These are phyloP conservation scores for Phoebastria nigripes DNA, from an alignment of 2,797 vertebrate genomes.

Conservation along the genomic window DNA sequence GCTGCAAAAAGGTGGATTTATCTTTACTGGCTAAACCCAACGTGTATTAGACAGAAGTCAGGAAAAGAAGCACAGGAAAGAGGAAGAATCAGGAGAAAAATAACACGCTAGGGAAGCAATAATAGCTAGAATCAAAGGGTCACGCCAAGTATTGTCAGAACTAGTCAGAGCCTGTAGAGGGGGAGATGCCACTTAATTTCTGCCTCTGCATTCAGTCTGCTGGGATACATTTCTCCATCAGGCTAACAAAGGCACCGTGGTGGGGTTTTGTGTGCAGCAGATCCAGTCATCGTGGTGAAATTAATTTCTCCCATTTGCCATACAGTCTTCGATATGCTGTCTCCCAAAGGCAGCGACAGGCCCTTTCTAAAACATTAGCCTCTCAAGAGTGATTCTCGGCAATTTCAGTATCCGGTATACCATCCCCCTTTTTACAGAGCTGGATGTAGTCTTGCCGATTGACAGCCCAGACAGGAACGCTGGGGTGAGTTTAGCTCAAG, in stretches of 20 bases:
- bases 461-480: neutral
- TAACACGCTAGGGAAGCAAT: neutral
- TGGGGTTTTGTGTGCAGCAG: neutral
- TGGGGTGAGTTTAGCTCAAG: neutral
- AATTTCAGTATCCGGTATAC: neutral
- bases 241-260: neutral
- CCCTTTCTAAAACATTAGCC: neutral
- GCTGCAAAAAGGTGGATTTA: neutral
- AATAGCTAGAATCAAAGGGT: neutral
- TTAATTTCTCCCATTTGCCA: neutral
- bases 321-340: accelerated
- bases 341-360: neutral
- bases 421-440: neutral
- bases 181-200: neutral
- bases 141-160: neutral
- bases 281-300: neutral
- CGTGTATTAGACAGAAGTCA: neutral
- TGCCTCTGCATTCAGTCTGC: neutral
- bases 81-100: neutral
- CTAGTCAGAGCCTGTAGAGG: neutral
- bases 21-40: neutral
- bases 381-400: neutral
- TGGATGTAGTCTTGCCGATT: neutral
- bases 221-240: neutral
- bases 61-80: neutral